Evolutionary conservation across 2,797 vertebrate genomes (phyloP).

Genomic region (Prionace glauca): DNA sequence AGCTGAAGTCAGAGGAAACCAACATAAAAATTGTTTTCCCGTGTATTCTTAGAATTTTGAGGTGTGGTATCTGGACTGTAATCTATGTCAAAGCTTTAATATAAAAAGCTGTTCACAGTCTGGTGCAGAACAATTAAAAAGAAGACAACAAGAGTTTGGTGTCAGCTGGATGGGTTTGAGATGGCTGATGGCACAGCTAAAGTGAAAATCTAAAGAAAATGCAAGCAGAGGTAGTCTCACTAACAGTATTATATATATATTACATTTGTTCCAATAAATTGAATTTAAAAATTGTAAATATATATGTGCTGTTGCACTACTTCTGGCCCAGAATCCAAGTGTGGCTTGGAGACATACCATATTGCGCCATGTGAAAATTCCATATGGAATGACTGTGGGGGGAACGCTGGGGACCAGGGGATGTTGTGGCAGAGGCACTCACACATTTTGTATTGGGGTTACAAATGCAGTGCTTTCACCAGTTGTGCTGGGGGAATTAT

Average conservation of each 20-base stretch:
- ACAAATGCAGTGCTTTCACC: background rate
- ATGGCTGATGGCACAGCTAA: background rate
- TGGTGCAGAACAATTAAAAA: background rate
- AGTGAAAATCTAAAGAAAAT: background rate
- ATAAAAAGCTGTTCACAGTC: background rate
- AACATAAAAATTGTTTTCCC: background rate
- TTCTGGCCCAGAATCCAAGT: background rate
- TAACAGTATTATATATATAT: background rate
- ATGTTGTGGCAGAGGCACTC: background rate
- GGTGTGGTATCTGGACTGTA: background rate
- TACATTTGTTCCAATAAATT: background rate
- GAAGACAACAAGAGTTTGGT: background rate
- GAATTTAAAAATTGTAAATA: background rate
- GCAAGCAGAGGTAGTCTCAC: background rate
- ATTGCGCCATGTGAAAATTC: background rate
- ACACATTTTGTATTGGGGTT: background rate
- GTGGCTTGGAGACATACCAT: background rate
- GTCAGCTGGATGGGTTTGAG: background rate
- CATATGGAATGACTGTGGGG: background rate
- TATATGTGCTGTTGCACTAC: background rate
- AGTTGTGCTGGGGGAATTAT: background rate
- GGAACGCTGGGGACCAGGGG: background rate
- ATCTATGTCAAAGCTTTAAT: background rate
- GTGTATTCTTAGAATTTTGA: background rate
- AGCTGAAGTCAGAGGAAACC: background rate